These are phyloP conservation scores for Zingel zingel DNA, from an alignment of 2,113 vertebrate species.

Conservation along the genomic window DNA sequence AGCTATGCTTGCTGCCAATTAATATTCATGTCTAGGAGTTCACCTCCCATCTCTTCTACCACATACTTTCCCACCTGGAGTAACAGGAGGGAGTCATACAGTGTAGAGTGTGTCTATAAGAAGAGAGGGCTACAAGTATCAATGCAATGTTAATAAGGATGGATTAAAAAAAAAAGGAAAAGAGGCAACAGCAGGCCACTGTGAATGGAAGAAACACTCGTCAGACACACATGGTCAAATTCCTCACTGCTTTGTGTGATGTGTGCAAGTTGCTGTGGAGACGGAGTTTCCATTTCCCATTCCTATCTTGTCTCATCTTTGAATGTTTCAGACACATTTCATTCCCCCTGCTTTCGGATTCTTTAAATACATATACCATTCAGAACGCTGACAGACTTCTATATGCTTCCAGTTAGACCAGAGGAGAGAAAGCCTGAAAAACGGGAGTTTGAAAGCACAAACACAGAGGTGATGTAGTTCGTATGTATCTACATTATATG, in stretches of 20 bases:
- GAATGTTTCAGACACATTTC: constrained; percentile 27
- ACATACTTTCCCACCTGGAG: background rate
- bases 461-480: constrained; percentile 8
- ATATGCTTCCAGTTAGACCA: constrained; percentile 21
- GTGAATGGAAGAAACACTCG: background rate
- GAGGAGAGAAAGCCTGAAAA: constrained; percentile 3
- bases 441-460: constrained; percentile 19
- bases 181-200: background rate
- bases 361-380: constrained; percentile 43
- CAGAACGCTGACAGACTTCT: constrained; percentile 34
- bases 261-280: constrained; percentile 24
- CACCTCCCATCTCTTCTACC: background rate
- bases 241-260: constrained; percentile 19
- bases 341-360: constrained; percentile 36
- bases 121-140: background rate
- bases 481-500: background rate
- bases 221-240: background rate
- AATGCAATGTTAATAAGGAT: background rate
- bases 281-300: constrained; percentile 18
- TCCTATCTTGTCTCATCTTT: constrained; percentile 28
- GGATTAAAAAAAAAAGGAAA: background rate
- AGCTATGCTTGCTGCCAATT: constrained; percentile 35
- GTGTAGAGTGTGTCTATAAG: background rate
- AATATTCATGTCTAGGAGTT: constrained; percentile 29
- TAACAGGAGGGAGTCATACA: background rate